Percentiles rank a stretch among this genome's conserved stretches.
Evolutionary conservation across 2,888 invertebrate species (phyloP).

Genomic region (Nomada goodeniana): DNA sequence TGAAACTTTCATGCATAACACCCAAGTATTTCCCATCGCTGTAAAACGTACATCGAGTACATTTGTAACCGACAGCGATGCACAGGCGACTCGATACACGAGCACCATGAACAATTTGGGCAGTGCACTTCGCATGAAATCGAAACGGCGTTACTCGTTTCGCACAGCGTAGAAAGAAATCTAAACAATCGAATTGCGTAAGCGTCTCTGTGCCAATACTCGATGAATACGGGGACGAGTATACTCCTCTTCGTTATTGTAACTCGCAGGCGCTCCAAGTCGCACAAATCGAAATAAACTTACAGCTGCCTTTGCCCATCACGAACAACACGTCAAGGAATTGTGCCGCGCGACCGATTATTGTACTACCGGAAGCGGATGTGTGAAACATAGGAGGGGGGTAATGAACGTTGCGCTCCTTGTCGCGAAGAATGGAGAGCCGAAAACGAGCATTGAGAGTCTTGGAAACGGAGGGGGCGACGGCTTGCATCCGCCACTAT

Average conservation of each 20-base stretch:
- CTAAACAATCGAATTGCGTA: background rate
- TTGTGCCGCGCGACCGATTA: slow-evolving; percentile 80
- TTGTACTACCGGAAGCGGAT: slow-evolving; percentile 84
- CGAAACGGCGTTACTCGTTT: background rate
- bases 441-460: slow-evolving; percentile 62
- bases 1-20: background rate
- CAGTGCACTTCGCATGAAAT: slow-evolving; percentile 4
- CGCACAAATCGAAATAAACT: slow-evolving; percentile 15
- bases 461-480: slow-evolving; percentile 43
- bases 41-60: background rate
- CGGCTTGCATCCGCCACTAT: slow-evolving; percentile 47
- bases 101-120: background rate
- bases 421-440: slow-evolving; percentile 64
- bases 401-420: slow-evolving; percentile 72
- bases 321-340: slow-evolving; percentile 75
- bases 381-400: slow-evolving; percentile 81
- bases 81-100: background rate
- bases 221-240: background rate
- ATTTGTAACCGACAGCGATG: background rate
- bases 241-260: background rate
- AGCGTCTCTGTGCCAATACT: background rate
- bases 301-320: slow-evolving; percentile 29
- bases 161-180: slow-evolving; percentile 3
- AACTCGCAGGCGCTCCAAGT: background rate
- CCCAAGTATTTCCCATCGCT: background rate